Percentiles rank a stretch among this genome's conserved stretches.
These are phyloP conservation scores for Morone saxatilis DNA, from an alignment of 2,113 vertebrate species.

Conservation along the genomic window DNA sequence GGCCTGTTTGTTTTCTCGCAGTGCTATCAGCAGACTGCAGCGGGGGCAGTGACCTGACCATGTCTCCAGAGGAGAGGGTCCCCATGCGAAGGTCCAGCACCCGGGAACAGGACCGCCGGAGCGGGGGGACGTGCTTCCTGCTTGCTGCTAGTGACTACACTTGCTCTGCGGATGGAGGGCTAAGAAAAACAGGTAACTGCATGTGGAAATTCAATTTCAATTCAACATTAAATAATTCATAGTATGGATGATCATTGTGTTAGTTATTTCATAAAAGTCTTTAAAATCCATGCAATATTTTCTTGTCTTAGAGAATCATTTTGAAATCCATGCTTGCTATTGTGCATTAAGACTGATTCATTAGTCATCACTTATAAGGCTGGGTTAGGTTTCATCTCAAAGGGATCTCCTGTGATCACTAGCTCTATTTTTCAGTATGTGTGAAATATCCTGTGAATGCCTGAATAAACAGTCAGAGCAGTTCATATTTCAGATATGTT, in stretches of 20 bases:
- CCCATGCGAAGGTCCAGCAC: constrained; percentile 95
- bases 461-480: neutral
- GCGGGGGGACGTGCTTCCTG: constrained; percentile 94
- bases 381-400: constrained; percentile 6
- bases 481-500: neutral
- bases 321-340: constrained; percentile 21
- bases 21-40: constrained; percentile 96
- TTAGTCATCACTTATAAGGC: constrained; percentile 18
- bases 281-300: neutral
- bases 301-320: constrained; percentile 25
- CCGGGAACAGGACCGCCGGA: constrained; percentile 92
- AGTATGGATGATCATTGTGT: neutral
- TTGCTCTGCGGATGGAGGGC: constrained; percentile 92
- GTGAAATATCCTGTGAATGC: neutral
- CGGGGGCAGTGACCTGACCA: constrained; percentile 93
- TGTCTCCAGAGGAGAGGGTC: constrained; percentile 92
- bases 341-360: constrained; percentile 14
- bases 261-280: constrained; percentile 6
- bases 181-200: constrained; percentile 89
- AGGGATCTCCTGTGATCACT: neutral
- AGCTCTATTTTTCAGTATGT: neutral
- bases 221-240: neutral
- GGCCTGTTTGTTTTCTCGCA: constrained; percentile 51
- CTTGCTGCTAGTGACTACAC: constrained; percentile 95
- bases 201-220: neutral